Evolutionary conservation across 1,140 invertebrate genomes (phyloP).

Genomic region (Tigriopus japonicus): DNA sequence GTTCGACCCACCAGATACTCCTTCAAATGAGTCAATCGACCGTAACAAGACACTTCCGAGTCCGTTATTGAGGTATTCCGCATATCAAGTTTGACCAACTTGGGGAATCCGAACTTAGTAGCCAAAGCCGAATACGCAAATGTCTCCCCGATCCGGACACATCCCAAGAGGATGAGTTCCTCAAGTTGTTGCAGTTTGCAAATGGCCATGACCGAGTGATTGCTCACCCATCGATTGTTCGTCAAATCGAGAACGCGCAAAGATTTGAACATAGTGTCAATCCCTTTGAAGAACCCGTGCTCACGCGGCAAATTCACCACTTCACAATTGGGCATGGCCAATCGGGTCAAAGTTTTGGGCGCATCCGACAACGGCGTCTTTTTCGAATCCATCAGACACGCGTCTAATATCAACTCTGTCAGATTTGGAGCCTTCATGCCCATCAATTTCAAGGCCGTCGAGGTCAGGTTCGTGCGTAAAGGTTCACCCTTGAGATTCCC

Average conservation of each 20-base stretch:
- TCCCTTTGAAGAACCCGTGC: background rate
- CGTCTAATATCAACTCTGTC: background rate
- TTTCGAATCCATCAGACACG: background rate
- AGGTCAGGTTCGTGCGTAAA: background rate
- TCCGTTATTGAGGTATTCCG: background rate
- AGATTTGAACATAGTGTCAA: background rate
- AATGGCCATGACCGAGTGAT: constrained; percentile 9
- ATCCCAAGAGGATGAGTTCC: background rate
- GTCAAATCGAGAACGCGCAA: background rate
- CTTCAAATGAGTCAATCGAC: background rate
- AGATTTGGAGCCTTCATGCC: background rate
- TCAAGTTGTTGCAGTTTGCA: background rate
- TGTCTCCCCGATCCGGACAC: background rate
- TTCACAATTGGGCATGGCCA: background rate
- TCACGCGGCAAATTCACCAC: background rate
- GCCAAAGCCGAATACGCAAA: constrained; percentile 8
- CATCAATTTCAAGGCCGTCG: too few relatives aligned
- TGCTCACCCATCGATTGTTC: background rate
- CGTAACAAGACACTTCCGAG: constrained; percentile 1
- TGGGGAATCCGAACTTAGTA: constrained; percentile 3
- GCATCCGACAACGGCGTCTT: background rate
- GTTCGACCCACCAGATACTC: background rate
- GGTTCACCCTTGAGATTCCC: background rate
- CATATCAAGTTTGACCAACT: background rate
- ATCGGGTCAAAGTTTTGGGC: background rate